Base-by-base conservation (phyloP, 1,140 invertebrate genomes). In the Apocrypta bakeri region DNA sequence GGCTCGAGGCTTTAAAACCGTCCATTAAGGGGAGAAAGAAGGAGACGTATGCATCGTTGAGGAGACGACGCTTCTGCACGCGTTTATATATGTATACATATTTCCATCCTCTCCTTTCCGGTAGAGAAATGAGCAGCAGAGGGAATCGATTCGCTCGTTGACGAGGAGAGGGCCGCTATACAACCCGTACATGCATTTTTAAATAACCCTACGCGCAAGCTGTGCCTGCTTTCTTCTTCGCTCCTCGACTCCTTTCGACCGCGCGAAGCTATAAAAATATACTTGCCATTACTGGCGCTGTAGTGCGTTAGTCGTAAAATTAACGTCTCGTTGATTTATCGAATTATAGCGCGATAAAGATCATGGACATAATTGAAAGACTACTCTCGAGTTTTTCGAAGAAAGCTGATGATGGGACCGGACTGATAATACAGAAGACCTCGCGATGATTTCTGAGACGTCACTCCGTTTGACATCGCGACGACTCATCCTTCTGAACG, bases 401-500 rank as follows among this genome's bases (percentile, higher is more conserved):
- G 63, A 66, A 66, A 29, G 24, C 63, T 66, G 24, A 7, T 25
- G 25, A 21, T 31, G 64, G 64, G 25, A 40, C 69, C 4, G 31
- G 6, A 1, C 31, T 4, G 72, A 4, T 24, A 31, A 71, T 71
- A 71, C 29, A 31, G 27, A 71, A 66, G 64, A 29, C 25, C 9
- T 1, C 24, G 64, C 12, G 25, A 29, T 37, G 73, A 82, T 76
- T 81, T 81, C 61, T 75, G 40, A 76, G 72, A 75, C 79, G 71
- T 81, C 79, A 64, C 31, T 64, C 71, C 1, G 33, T 40, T 61
- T 76, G 80, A 82, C 63, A 82, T 56, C 6, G 61, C 7, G 66
- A 75, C 80, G 80, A 68, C 69, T 82, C 80, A 82, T 82, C 71
- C 64, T 81, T 61, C 61, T 48, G 24, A 8, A 17, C 31, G 21